Conservation (phyloP, 30 jellyfish, hydroid and myxozoan species). For the Rhopilema esculentum region DNA sequence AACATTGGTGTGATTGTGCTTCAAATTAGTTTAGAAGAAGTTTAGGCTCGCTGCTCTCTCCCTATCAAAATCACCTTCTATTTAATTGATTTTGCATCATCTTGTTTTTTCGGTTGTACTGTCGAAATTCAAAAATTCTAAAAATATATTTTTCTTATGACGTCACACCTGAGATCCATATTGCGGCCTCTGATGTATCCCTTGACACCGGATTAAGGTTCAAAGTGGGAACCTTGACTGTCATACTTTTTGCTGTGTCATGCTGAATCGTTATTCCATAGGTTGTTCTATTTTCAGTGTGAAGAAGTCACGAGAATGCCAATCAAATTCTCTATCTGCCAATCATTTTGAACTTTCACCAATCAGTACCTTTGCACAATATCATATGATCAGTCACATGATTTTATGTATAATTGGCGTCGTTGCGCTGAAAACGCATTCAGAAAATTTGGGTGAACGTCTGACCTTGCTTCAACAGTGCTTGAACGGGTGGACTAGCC, state of each 20-base stretch:
- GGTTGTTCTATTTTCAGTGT: too few relatives aligned
- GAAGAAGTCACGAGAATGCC: not conserved
- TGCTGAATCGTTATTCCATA: too few relatives aligned
- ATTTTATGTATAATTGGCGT: not conserved
- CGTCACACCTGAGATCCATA: not conserved
- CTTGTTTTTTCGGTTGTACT: too few relatives aligned
- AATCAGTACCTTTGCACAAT: not conserved
- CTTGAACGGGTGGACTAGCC: constrained; percentile 85
- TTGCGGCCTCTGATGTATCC: not conserved
- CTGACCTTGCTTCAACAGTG: constrained; percentile 91
- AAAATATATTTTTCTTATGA: too few relatives aligned
- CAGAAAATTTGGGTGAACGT: constrained; percentile 34
- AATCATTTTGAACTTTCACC: not conserved
- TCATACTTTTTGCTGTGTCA: not conserved
- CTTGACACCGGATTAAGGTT: not conserved
- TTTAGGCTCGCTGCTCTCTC: too few relatives aligned
- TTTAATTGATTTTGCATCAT: too few relatives aligned
- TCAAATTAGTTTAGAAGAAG: too few relatives aligned
- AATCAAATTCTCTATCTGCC: not conserved
- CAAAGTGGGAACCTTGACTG: not conserved
- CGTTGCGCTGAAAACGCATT: not conserved
- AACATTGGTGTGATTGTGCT: too few relatives aligned
- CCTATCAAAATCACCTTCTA: too few relatives aligned
- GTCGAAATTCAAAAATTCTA: too few relatives aligned
- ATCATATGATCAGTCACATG: not conserved